Evolutionary conservation across 2,797 vertebrate genomes (phyloP), one percentile per base, ranked within the genome.

Genomic region (Anguilla marmorata): DNA sequence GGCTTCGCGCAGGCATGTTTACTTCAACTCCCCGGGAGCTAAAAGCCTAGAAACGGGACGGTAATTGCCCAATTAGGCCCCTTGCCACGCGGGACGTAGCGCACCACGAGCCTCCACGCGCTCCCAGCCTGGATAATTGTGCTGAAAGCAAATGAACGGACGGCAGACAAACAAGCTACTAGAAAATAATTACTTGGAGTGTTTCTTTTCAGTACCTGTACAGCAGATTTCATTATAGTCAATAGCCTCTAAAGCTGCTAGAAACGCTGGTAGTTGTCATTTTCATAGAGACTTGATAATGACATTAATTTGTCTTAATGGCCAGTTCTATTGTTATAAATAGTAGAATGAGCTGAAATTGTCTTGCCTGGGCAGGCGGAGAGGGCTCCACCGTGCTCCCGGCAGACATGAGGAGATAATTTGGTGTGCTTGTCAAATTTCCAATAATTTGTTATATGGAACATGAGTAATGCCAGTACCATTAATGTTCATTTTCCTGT

Each of bases 281-380:
- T 99, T 99, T 99, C 98, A 99, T 99, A 99, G 98, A 98, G 98
- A 99, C 98, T 99, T 99, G 98, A 99, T 99, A 99, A 99, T 99
- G 98, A 99, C 98, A 97, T 99, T 99, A 99, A 99, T 99, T 99
- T 99, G 98, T 99, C 98, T 99, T 99, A 99, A 99, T 99, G 98
- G 98, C 96, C 97, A 96, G 97, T 97, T 98, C 98, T 99, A 99
- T 99, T 99, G 98, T 99, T 99, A 99, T 99, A 99, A 99, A 99
- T 99, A 99, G 97, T 98, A 97, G 99, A 99, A 99, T 99, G 98
- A 99, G 98, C 97, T 97, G 96, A 99, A 99, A 99, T 99, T 98
- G 98, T 99, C 98, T 98, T 98, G 98, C 97, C 97, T 97, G 97
- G 96, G 97, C 97, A 97, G 97, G 97, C 97, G 97, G 96, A 98